Evolutionary conservation across 2,888 invertebrate species (phyloP).

Genomic region (Metacarcinus magister): DNA sequence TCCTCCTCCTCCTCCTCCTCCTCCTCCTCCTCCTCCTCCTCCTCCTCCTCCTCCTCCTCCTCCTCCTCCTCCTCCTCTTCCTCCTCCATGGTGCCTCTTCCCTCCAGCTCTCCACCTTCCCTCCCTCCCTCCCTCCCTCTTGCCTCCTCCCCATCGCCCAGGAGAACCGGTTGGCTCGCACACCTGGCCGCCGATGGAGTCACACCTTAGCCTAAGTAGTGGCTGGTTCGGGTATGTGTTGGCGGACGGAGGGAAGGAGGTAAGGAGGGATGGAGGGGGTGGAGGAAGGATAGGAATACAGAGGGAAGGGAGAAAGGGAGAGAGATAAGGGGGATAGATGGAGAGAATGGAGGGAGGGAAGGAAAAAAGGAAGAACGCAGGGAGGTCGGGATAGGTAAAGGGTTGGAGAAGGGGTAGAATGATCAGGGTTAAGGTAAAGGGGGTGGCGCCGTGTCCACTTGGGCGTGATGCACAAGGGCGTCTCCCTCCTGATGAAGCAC

Average conservation of each 20-base stretch:
- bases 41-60: not conserved
- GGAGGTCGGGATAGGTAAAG: not conserved
- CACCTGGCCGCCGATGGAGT: constrained; percentile 1
- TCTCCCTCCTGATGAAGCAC: constrained; percentile 21
- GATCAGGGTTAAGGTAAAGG: not conserved
- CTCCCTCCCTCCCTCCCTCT: not conserved
- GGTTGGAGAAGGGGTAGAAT: not conserved
- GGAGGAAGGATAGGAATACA: not conserved
- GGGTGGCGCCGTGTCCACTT: not conserved
- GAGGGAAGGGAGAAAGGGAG: not conserved
- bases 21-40: not conserved
- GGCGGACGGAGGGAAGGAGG: not conserved
- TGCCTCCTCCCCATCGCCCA: not conserved
- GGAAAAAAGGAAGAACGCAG: not conserved
- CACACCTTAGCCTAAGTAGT: constrained; percentile 37
- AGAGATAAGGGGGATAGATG: not conserved
- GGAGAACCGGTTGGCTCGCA: not conserved
- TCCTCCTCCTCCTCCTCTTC: too few species aligned
- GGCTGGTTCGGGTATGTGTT: not conserved
- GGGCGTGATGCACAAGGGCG: constrained; percentile 21
- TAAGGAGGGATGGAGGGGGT: not conserved
- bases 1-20: not conserved
- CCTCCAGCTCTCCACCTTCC: not conserved
- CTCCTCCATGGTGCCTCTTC: not conserved
- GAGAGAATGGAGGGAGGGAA: not conserved